Evolutionary conservation across 2,888 invertebrate genomes (phyloP).

Genomic region (Ceramica pisi): DNA sequence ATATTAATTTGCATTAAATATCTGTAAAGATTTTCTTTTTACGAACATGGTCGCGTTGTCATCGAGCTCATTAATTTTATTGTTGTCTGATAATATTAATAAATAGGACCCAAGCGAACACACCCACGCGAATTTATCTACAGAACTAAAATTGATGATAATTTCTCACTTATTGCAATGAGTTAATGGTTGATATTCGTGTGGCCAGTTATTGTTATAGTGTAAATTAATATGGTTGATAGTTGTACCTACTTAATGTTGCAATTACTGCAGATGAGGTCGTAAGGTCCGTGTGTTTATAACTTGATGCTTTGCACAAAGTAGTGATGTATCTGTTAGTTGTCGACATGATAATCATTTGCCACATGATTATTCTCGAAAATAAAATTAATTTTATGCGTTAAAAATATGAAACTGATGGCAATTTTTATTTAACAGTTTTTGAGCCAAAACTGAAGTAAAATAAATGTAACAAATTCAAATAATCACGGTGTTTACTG

Average conservation of each 20-base stretch:
- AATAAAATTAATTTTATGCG: background rate
- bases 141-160: background rate
- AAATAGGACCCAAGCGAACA: constrained; percentile 20
- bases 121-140: constrained; percentile 4
- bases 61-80: constrained; percentile 46
- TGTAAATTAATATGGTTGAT: constrained; percentile 30
- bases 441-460: no score
- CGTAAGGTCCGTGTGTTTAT: constrained; percentile 55
- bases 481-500: no score
- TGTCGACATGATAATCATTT: constrained; percentile 7
- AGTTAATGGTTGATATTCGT: constrained; percentile 12
- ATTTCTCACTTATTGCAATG: background rate
- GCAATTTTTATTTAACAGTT: no score
- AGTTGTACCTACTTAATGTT: constrained; percentile 42
- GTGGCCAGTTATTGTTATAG: background rate
- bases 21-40: background rate
- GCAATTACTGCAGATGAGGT: constrained; percentile 67
- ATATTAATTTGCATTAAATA: background rate
- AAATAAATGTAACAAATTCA: no score
- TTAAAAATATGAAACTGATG: no score
- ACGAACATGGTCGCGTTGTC: constrained; percentile 9
- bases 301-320: constrained; percentile 58
- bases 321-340: constrained; percentile 39
- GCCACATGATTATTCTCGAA: background rate
- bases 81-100: constrained; percentile 45